Conservation (phyloP, 2,888 invertebrate genomes). For the Leptogaster cylindrica region DNA sequence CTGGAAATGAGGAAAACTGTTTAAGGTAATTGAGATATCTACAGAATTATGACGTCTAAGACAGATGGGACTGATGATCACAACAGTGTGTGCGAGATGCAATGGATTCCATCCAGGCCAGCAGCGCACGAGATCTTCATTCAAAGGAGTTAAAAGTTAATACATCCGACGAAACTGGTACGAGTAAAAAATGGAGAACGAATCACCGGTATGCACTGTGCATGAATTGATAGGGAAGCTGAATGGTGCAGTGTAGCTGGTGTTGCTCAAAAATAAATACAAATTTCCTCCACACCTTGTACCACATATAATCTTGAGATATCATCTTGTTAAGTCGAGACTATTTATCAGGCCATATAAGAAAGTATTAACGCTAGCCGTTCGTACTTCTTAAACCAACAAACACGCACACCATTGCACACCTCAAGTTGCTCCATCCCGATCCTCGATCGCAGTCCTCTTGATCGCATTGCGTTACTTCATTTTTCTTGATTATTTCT, state of each 20-base stretch:
- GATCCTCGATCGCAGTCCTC: background rate
- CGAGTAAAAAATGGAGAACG: slow-evolving; percentile 15
- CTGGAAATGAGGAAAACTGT: slow-evolving; percentile 38
- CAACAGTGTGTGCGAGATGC: slow-evolving; percentile 25
- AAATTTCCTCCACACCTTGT: slow-evolving; percentile 49
- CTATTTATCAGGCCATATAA: slow-evolving; percentile 46
- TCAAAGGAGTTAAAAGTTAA: slow-evolving; percentile 21
- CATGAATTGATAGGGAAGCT: slow-evolving; percentile 26
- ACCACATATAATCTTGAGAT: slow-evolving; percentile 49
- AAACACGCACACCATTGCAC: too few species aligned
- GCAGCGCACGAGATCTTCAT: slow-evolving; percentile 5
- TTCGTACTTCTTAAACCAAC: slow-evolving; percentile 31
- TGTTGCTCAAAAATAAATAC: slow-evolving; percentile 43
- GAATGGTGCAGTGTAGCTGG: slow-evolving; percentile 26
- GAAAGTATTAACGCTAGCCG: slow-evolving; percentile 26
- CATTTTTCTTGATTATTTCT: slow-evolving; percentile 41
- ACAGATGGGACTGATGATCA: slow-evolving; percentile 47
- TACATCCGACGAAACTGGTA: slow-evolving; percentile 31
- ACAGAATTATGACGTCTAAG: slow-evolving; percentile 46
- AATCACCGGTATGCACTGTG: background rate
- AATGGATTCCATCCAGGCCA: background rate
- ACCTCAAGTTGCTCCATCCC: too few species aligned
- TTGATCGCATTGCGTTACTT: background rate
- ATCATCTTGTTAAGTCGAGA: slow-evolving; percentile 51
- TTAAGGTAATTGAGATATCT: slow-evolving; percentile 47